These are phyloP conservation scores for Syngnathus typhle DNA, from an alignment of 2,113 vertebrate species.

Conservation along the genomic window DNA sequence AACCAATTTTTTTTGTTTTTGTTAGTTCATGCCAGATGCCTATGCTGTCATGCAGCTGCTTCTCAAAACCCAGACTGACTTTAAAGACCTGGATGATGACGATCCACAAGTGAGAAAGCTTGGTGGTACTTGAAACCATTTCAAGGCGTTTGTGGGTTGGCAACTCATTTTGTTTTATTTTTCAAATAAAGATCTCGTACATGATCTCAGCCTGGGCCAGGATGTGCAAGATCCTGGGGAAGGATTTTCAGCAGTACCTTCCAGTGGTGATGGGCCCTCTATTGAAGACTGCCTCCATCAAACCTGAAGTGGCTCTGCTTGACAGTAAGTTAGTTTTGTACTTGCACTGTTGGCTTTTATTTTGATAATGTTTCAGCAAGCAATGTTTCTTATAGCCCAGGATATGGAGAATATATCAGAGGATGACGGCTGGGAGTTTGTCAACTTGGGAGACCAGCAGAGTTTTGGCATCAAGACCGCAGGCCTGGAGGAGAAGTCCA, in stretches of 20 bases:
- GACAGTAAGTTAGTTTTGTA: constrained; percentile 81
- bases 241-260: constrained; percentile 97
- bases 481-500: constrained; percentile 96
- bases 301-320: constrained; percentile 95
- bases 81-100: constrained; percentile 93
- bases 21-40: constrained; percentile 98
- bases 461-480: constrained; percentile 99
- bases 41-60: constrained; percentile 97
- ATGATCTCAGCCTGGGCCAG: constrained; percentile 99
- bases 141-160: no score
- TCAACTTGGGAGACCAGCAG: constrained; percentile 96
- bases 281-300: constrained; percentile 98
- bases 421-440: constrained; percentile 98
- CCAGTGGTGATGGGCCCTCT: constrained; percentile 99
- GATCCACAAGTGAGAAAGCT: constrained; percentile 83
- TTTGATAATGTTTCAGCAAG: neutral
- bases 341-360: neutral
- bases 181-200: constrained; percentile 83
- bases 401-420: constrained; percentile 99
- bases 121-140: rapidly evolving
- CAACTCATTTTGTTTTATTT: rapidly evolving
- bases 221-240: constrained; percentile 99
- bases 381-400: constrained; percentile 74
- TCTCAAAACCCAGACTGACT: constrained; percentile 95
- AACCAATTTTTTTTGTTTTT: neutral